These are phyloP conservation scores for Phasianus colchicus DNA, from an alignment of 2,113 vertebrate species.

Conservation along the genomic window DNA sequence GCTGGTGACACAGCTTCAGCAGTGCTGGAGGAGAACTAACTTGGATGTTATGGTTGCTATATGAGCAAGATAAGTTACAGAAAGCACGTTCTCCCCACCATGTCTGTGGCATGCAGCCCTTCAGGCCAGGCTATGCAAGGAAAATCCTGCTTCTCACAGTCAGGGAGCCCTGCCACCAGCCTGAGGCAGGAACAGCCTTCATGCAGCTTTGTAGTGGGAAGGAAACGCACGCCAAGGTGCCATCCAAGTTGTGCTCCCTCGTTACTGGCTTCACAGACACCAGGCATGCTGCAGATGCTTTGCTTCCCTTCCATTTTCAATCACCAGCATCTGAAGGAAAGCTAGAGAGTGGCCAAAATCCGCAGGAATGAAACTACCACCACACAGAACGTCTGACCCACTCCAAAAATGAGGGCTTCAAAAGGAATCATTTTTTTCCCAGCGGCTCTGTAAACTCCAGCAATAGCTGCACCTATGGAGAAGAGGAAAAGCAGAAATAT, in stretches of 20 bases:
- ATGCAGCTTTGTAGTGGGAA: neutral
- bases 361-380: constrained; percentile 93
- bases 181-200: neutral
- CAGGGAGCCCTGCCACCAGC: neutral
- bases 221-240: accelerated
- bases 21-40: neutral
- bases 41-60: neutral
- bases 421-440: constrained; percentile 95
- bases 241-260: neutral
- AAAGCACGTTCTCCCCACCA: neutral
- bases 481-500: accelerated
- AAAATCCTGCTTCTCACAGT: neutral
- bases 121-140: neutral
- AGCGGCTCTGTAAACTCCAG: constrained; percentile 95
- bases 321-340: neutral
- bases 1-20: neutral
- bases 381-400: constrained; percentile 93
- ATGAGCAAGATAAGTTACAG: neutral
- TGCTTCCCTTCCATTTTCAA: neutral
- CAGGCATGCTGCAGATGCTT: neutral
- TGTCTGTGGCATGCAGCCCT: neutral
- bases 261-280: neutral
- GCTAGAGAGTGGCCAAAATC: constrained; percentile 93
- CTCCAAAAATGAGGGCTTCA: constrained; percentile 91
- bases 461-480: constrained; percentile 90